Evolutionary conservation across 2,888 invertebrate genomes (phyloP), one percentile per base, ranked within the genome.

Genomic region (Hoplodrina blanda): DNA sequence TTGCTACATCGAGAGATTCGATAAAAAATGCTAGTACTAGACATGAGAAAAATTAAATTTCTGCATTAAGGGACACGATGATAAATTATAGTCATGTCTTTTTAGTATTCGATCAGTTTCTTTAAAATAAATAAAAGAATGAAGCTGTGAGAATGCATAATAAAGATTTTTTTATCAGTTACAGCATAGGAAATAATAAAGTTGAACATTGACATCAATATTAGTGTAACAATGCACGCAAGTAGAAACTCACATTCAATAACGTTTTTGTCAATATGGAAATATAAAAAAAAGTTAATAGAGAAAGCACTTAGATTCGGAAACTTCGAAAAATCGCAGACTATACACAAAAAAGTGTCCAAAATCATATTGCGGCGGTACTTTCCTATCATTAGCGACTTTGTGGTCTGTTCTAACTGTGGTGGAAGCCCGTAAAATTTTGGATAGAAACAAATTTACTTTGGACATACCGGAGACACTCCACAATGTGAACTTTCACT

Each of bases 301-400:
- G 76, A 78, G 83, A 83, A 83, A 84, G 85, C 73, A 80, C 55
- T 74, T 69, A 71, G 69, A 80, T 71, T 72, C 62, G 68, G 71
- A 81, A 84, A 81, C 82, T 80, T 82, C 66, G 84, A 85, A 85
- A 83, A 86, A 77, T 86, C 79, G 62, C 81, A 87, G 80, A 85
- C 85, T 82, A 73, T 80, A 79, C 78, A 81, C 79, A 91, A 91
- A 91, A 91, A 89, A 83, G 76, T 85, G 76, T 86, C 82, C 83
- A 87, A 90, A 82, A 88, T 89, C 87, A 88, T 86, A 87, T 84
- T 82, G 84, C 80, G 87, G 83, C 85, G 86, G 86, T 88, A 91
- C 92, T 94, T 94, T 94, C 91, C 91, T 92, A 89, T 93, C 94
- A 94, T 95, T 94, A 95, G 90, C 84, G 84, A 87, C 84, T 87